Conservation (phyloP, 2,113 vertebrate genomes). For the Odocoileus virginianus region DNA sequence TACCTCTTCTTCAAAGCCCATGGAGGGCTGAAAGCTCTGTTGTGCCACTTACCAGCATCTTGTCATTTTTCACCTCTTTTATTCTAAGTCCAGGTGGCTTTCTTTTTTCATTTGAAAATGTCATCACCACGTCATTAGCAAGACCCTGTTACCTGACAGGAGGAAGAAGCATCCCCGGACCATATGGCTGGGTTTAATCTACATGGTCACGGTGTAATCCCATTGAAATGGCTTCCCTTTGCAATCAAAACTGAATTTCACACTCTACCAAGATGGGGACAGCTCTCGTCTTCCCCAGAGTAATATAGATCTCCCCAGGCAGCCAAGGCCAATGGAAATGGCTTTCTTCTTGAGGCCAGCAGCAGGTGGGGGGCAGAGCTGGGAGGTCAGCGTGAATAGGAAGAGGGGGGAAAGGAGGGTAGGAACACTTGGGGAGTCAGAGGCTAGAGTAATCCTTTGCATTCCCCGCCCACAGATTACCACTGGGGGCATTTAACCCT, state of each 20-base stretch:
- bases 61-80: conserved; percentile 68
- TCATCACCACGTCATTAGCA: conserved; percentile 80
- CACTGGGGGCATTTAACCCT: not conserved
- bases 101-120: conserved; percentile 76
- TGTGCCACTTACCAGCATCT: conserved; percentile 40
- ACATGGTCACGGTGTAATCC: conserved; percentile 81
- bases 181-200: conserved; percentile 83
- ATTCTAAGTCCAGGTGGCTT: conserved; percentile 77
- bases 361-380: conserved; percentile 53
- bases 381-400: conserved; percentile 44
- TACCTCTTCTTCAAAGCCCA: conserved; percentile 59
- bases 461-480: not conserved
- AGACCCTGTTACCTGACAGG: conserved; percentile 78
- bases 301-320: conserved; percentile 74
- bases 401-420: conserved; percentile 11
- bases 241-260: conserved; percentile 85
- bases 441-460: not conserved
- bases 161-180: conserved; percentile 72
- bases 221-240: conserved; percentile 79
- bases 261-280: conserved; percentile 80
- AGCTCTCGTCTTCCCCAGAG: conserved; percentile 73
- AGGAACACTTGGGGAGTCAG: not conserved
- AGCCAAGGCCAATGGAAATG: conserved; percentile 74
- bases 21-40: conserved; percentile 48
- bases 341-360: conserved; percentile 64